A percentile compares a stretch with the other conserved stretches of the same genome.
These are phyloP conservation scores for Thunnus maccoyii DNA, from an alignment of 2,113 vertebrate species.

Conservation along the genomic window DNA sequence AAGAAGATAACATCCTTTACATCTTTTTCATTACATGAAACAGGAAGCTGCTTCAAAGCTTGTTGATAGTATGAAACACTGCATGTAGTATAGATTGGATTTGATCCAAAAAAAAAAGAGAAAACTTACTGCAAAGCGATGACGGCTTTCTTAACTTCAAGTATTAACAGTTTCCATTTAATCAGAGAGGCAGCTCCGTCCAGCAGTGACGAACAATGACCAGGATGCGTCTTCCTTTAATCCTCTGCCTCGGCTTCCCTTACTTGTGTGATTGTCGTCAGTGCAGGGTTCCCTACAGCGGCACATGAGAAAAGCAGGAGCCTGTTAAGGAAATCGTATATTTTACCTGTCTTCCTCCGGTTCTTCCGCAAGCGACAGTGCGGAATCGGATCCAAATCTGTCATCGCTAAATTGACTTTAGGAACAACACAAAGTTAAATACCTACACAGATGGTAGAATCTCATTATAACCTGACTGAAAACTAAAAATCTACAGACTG, in stretches of 20 bases:
- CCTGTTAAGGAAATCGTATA: conserved; percentile 14
- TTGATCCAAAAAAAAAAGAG: conserved; percentile 13
- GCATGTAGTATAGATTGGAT: not conserved
- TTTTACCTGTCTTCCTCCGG: not conserved
- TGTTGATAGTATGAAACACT: not conserved
- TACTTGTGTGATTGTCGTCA: conserved; percentile 43
- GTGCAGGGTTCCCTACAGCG: conserved; percentile 31
- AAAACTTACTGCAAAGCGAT: conserved; percentile 43
- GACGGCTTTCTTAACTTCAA: conserved; percentile 28
- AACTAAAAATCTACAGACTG: not conserved
- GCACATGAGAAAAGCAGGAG: conserved; percentile 1
- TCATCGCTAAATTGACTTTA: too few relatives aligned
- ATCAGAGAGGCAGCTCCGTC: conserved; percentile 48
- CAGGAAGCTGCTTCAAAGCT: not conserved
- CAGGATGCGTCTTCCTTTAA: conserved; percentile 63
- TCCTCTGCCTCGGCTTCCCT: conserved; percentile 49
- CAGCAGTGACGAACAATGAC: conserved; percentile 64
- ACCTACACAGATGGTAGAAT: not conserved
- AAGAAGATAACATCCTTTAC: conserved; percentile 17
- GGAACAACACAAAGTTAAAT: not conserved
- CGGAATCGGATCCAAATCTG: not conserved
- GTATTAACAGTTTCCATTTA: conserved; percentile 23
- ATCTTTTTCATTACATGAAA: conserved; percentile 18
- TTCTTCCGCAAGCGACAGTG: not conserved
- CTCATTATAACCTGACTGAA: not conserved